These are phyloP conservation scores for Peromyscus maniculatus DNA, from an alignment of 2,113 vertebrate genomes.

Conservation along the genomic window DNA sequence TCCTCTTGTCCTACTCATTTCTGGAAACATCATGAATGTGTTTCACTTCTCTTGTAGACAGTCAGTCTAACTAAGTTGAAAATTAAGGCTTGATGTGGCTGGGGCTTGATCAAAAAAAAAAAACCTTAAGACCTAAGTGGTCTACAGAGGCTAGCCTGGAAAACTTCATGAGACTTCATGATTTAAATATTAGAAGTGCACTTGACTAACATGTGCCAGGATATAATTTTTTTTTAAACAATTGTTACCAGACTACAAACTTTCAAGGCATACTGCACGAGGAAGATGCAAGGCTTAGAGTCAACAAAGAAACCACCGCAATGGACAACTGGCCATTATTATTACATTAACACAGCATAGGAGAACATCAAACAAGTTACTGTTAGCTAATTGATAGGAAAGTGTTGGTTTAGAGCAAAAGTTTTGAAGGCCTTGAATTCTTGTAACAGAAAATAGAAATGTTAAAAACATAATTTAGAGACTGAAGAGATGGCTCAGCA, in stretches of 20 bases:
- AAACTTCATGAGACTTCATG: not conserved
- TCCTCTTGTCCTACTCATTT: not conserved
- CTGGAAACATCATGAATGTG: not conserved
- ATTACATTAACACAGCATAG: not conserved
- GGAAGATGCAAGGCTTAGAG: not conserved
- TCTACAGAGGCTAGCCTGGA: not conserved
- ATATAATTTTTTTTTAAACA: not conserved
- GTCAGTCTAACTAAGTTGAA: not conserved
- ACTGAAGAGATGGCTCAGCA: not conserved
- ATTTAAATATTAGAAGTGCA: not conserved
- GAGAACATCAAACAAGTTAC: not conserved
- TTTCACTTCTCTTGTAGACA: not conserved
- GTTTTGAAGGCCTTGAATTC: not conserved
- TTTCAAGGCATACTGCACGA: not conserved
- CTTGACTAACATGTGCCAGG: not conserved
- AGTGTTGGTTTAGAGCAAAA: slow-evolving; percentile 3
- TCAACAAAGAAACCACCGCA: not conserved
- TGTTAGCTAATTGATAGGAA: not conserved
- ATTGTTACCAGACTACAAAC: not conserved
- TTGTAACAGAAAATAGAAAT: slow-evolving; percentile 5
- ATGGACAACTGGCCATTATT: not conserved
- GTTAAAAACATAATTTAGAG: not conserved
- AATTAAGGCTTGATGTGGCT: not conserved
- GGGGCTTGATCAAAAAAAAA: not conserved
- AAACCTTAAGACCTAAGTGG: not conserved